Evolutionary conservation across 2,113 vertebrate genomes (phyloP).

Genomic region (Fregata magnificens): DNA sequence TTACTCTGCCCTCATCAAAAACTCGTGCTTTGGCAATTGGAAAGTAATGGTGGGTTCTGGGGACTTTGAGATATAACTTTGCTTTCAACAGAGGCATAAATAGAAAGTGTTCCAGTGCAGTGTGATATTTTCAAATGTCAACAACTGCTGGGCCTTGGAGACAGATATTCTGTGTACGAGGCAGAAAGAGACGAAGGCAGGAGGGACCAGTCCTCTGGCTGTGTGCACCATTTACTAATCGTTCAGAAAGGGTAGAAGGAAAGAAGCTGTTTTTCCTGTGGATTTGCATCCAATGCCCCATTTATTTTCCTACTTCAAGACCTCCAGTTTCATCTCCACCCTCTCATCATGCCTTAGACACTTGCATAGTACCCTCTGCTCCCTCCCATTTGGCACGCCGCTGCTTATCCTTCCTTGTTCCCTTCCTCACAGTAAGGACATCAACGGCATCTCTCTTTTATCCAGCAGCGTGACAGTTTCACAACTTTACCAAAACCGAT

Average conservation of each 20-base stretch:
- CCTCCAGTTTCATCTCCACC: neutral
- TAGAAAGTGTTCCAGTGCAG: constrained; percentile 8
- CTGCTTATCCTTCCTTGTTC: neutral
- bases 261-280: neutral
- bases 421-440: neutral
- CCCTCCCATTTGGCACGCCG: accelerated
- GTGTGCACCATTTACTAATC: neutral
- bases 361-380: neutral
- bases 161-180: neutral
- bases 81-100: constrained; percentile 44
- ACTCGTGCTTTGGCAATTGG: neutral
- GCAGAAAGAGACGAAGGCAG: neutral
- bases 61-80: constrained; percentile 14
- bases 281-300: neutral
- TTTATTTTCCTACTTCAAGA: neutral
- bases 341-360: neutral
- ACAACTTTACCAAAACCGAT: accelerated
- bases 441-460: neutral
- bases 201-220: neutral
- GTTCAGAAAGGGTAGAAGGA: neutral
- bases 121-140: constrained; percentile 43
- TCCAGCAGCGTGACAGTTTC: neutral
- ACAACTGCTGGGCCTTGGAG: neutral
- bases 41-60: constrained; percentile 9
- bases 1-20: constrained; percentile 23